phyloP scores from a whole-genome alignment of 2,797 vertebrate genomes.

The Stomatorhinus walkeri region DNA sequence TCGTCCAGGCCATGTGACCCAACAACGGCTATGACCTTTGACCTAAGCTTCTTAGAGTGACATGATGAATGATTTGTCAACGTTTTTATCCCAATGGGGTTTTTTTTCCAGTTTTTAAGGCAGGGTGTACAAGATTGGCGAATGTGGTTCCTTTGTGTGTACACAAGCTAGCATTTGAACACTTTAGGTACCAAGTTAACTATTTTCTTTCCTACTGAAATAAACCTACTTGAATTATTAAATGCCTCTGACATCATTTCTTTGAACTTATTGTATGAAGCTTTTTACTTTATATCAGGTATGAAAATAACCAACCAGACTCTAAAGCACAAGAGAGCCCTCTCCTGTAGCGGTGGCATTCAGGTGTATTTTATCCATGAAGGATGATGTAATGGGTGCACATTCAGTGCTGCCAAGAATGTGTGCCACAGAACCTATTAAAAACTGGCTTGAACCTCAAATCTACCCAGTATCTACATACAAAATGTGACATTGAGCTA shows the following conservation, averaged over 20 bases:
- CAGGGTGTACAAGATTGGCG: neutral
- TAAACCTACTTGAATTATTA: constrained; percentile 36
- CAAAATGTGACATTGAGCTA: neutral
- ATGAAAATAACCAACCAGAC: neutral
- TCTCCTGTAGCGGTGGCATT: neutral
- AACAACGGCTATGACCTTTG: constrained; percentile 77
- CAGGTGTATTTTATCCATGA: neutral
- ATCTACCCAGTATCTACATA: neutral
- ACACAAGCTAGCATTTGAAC: constrained; percentile 51
- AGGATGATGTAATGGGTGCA: neutral
- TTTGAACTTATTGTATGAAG: neutral
- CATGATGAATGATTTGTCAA: constrained; percentile 64
- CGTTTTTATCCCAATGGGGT: constrained; percentile 49
- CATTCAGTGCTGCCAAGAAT: neutral
- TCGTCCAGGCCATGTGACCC: constrained; percentile 30
- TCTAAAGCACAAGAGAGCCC: neutral
- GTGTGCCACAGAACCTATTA: neutral
- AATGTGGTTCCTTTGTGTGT: constrained; percentile 47
- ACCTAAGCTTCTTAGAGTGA: constrained; percentile 50
- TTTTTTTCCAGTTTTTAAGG: constrained; percentile 36
- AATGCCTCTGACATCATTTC: constrained; percentile 23
- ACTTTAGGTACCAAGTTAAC: constrained; percentile 34
- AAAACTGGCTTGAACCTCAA: neutral
- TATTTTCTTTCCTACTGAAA: constrained; percentile 37
- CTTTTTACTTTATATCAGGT: neutral